These are phyloP conservation scores for Apodemus sylvaticus DNA, from an alignment of 2,113 vertebrate species.

Conservation along the genomic window DNA sequence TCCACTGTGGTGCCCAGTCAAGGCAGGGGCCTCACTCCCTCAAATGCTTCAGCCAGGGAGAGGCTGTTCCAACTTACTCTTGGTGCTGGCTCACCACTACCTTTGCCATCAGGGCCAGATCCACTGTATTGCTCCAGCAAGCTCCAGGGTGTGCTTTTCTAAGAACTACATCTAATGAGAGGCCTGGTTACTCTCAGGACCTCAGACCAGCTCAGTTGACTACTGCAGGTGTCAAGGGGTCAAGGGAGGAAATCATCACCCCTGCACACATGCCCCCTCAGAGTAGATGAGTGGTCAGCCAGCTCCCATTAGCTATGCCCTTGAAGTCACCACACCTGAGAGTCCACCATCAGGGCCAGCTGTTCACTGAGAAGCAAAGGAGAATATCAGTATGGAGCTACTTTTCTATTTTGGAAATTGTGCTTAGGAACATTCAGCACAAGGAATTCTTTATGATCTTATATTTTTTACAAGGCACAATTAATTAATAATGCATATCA, in stretches of 20 bases:
- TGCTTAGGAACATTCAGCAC: not conserved
- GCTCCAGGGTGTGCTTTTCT: too few species aligned
- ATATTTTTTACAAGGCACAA: not conserved
- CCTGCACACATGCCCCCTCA: not conserved
- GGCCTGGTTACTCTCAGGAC: too few species aligned
- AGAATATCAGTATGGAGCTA: not conserved
- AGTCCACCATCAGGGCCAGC: not conserved
- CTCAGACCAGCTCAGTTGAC: not conserved
- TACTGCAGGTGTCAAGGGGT: not conserved
- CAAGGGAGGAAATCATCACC: not conserved
- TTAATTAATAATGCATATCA: not conserved
- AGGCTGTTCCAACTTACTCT: too few species aligned
- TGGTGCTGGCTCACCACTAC: too few species aligned
- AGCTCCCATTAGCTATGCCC: not conserved
- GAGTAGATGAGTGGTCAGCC: not conserved
- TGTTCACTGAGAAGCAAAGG: not conserved
- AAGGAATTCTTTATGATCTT: not conserved
- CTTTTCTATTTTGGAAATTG: not conserved
- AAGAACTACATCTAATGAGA: too few species aligned
- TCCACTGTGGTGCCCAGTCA: too few species aligned
- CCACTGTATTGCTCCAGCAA: too few species aligned
- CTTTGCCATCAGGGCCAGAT: not conserved
- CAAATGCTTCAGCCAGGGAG: too few species aligned
- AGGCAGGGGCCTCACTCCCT: too few species aligned
- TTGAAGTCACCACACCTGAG: not conserved